Evolutionary conservation across 2,113 vertebrate genomes (phyloP).

Genomic region (Ciconia boyciana): DNA sequence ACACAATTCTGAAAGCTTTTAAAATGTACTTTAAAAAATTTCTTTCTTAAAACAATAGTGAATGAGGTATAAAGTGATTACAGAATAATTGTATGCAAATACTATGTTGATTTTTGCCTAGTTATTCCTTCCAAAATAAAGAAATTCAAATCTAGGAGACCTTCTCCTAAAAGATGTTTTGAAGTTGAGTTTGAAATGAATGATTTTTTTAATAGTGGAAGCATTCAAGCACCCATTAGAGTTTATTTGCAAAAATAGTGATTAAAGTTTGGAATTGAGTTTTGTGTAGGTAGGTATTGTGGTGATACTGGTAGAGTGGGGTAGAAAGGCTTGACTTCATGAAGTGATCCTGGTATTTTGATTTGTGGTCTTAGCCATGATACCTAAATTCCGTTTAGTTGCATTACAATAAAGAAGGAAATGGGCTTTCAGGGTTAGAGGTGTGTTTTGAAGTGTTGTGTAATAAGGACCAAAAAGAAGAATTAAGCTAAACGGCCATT

Average conservation of each 20-base stretch:
- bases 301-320: not conserved
- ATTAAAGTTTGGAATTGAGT: not conserved
- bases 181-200: not conserved
- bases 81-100: not conserved
- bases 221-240: not conserved
- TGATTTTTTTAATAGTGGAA: not conserved
- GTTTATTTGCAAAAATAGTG: not conserved
- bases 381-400: not conserved
- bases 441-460: not conserved
- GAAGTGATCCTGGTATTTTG: not conserved
- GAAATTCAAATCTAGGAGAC: not conserved
- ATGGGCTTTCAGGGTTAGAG: not conserved
- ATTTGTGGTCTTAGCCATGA: not conserved
- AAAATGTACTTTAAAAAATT: not conserved
- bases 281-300: not conserved
- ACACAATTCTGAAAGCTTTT: not conserved
- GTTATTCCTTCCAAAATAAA: not conserved
- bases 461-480: not conserved
- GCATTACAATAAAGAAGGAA: not conserved
- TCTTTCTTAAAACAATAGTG: not conserved
- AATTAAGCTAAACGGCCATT: not conserved
- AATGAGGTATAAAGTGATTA: not conserved
- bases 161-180: not conserved
- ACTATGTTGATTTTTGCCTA: not conserved
- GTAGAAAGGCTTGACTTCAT: not conserved